Conservation (phyloP, 2,888 invertebrate genomes). For the Spodoptera exigua region DNA sequence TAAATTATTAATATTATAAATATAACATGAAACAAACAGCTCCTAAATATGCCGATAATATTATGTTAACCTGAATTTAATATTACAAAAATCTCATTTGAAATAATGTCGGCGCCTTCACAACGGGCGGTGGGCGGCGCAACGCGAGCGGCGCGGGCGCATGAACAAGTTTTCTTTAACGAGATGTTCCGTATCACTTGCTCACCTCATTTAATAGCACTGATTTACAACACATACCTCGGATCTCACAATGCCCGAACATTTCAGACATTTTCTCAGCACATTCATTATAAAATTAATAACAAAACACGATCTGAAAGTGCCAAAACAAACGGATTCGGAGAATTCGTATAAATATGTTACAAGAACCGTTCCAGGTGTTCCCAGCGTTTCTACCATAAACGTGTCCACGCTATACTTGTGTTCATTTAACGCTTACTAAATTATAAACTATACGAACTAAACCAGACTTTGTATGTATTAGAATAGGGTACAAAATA, state of each 20-base stretch:
- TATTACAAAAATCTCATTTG: too few relatives aligned
- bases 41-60: too few relatives aligned
- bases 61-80: too few relatives aligned
- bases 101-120: too few relatives aligned
- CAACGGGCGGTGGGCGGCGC: too few relatives aligned
- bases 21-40: too few relatives aligned
- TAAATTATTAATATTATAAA: too few relatives aligned
- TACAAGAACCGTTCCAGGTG: conserved; percentile 75
- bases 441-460: conserved; percentile 39
- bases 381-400: conserved; percentile 73
- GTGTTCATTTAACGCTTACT: conserved; percentile 77
- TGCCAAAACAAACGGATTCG: conserved; percentile 62
- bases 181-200: conserved; percentile 28
- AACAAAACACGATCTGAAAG: conserved; percentile 46
- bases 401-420: conserved; percentile 78
- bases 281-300: conserved; percentile 58
- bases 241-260: conserved; percentile 15
- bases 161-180: conserved; percentile 8
- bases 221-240: conserved; percentile 44
- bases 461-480: conserved; percentile 37
- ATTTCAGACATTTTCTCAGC: conserved; percentile 52
- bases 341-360: conserved; percentile 73
- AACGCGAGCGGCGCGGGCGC: too few relatives aligned
- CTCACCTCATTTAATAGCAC: conserved; percentile 19
- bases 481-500: conserved; percentile 39